These are phyloP conservation scores for Actenoides lindsayi DNA, from an alignment of 2,113 vertebrate species.

Conservation along the genomic window DNA sequence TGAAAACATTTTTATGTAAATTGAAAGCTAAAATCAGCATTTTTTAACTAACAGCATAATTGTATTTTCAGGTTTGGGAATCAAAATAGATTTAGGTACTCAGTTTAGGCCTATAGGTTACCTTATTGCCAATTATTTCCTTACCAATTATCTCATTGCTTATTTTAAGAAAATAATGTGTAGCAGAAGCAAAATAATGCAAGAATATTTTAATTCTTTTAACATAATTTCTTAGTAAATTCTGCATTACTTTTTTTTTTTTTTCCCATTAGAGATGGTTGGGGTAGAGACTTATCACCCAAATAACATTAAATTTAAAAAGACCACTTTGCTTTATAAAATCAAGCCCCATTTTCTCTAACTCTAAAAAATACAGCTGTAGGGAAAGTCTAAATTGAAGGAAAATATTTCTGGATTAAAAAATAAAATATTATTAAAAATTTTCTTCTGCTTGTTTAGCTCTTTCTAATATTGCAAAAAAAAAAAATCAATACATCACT, in stretches of 20 bases:
- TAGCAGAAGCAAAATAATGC: neutral
- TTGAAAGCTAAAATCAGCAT: neutral
- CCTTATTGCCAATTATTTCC: no score
- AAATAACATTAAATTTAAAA: neutral
- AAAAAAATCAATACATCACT: accelerated
- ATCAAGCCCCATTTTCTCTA: neutral
- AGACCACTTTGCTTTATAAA: neutral
- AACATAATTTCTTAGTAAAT: neutral
- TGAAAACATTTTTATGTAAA: neutral
- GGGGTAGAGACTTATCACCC: neutral
- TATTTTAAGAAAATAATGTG: neutral
- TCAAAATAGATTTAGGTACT: neutral
- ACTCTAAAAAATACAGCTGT: neutral
- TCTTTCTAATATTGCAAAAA: neutral
- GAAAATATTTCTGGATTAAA: neutral
- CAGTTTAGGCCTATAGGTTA: neutral
- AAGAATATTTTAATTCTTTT: neutral
- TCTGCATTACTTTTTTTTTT: neutral
- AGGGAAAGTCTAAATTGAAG: neutral
- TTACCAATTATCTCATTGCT: neutral
- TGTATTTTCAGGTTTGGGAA: neutral
- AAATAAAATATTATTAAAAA: neutral
- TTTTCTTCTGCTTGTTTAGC: neutral
- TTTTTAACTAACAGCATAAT: neutral
- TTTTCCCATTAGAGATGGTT: neutral